Conservation (phyloP, 1,140 invertebrate species). For the Drosophila teissieri region DNA sequence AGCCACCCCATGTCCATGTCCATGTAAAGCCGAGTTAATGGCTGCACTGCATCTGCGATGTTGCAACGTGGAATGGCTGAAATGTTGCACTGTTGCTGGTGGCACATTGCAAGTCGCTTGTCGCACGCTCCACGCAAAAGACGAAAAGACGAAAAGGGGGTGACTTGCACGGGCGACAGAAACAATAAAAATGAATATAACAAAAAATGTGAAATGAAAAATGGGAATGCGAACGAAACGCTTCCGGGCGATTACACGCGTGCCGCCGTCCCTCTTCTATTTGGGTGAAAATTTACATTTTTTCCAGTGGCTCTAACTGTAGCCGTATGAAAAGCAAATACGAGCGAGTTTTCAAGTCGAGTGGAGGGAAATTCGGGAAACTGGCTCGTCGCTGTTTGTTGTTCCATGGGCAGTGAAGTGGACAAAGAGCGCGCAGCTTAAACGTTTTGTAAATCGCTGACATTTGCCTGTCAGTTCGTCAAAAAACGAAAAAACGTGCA, state of each 20-base stretch:
- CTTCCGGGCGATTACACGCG: conserved; percentile 80
- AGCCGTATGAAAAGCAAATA: conserved; percentile 71
- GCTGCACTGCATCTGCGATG: conserved; percentile 38
- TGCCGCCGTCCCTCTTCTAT: conserved; percentile 55
- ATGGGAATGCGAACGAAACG: conserved; percentile 47
- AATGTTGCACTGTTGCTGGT: conserved; percentile 29
- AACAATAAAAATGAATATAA: conserved; percentile 32
- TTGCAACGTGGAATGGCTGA: conserved; percentile 7
- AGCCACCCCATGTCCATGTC: conserved; percentile 4
- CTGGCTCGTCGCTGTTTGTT: conserved; percentile 43
- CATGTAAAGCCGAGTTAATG: neutral
- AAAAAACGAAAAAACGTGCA: conserved; percentile 5
- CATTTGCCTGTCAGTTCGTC: conserved; percentile 79
- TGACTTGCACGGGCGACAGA: conserved; percentile 37
- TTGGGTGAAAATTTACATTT: conserved; percentile 82
- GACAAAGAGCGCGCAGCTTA: conserved; percentile 69
- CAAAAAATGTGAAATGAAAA: conserved; percentile 3
- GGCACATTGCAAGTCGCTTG: conserved; percentile 16
- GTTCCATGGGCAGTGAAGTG: conserved; percentile 72
- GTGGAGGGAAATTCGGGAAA: conserved; percentile 26
- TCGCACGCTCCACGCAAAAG: conserved; percentile 10
- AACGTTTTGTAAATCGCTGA: conserved; percentile 76
- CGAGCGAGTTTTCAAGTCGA: conserved; percentile 25
- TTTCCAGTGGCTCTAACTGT: conserved; percentile 44
- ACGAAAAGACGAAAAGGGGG: conserved; percentile 22